Evolutionary conservation across 2,888 invertebrate genomes (phyloP).

Genomic region (Cerastis leucographa): DNA sequence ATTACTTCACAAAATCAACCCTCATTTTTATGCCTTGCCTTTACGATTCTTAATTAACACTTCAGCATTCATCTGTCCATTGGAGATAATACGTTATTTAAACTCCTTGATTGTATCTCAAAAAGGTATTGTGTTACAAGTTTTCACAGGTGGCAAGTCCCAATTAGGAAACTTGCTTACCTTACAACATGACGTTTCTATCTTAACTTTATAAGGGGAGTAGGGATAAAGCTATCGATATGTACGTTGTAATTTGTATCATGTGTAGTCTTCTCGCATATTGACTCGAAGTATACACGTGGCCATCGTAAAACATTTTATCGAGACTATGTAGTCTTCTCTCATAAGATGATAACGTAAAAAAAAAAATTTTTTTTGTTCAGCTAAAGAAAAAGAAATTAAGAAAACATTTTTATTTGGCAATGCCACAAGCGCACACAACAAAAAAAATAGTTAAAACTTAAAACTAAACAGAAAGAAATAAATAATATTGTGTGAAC

Average conservation of each 20-base stretch:
- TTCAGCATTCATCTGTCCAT: not conserved
- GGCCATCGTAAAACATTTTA: not conserved
- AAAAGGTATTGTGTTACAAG: conserved; percentile 26
- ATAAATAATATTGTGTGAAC: too few species aligned
- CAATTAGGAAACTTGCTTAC: conserved; percentile 43
- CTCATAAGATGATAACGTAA: too few species aligned
- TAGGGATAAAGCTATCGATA: conserved; percentile 18
- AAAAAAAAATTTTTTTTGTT: too few species aligned
- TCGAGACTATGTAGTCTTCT: too few species aligned
- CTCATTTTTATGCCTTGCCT: not conserved
- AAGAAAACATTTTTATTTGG: too few species aligned
- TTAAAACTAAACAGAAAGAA: too few species aligned
- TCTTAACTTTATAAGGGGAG: conserved; percentile 18
- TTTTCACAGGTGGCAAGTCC: conserved; percentile 27
- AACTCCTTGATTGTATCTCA: conserved; percentile 10
- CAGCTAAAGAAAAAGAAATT: too few species aligned
- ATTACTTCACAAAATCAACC: not conserved
- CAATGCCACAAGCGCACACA: too few species aligned
- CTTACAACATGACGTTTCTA: conserved; percentile 47
- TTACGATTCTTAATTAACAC: not conserved
- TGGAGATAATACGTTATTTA: not conserved
- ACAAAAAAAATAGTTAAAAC: too few species aligned
- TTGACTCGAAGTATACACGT: not conserved
- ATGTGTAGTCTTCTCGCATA: not conserved
- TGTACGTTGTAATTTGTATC: not conserved